Evolutionary conservation across 2,888 invertebrate species (phyloP).

Genomic region (Mesorhabditis sp.): DNA sequence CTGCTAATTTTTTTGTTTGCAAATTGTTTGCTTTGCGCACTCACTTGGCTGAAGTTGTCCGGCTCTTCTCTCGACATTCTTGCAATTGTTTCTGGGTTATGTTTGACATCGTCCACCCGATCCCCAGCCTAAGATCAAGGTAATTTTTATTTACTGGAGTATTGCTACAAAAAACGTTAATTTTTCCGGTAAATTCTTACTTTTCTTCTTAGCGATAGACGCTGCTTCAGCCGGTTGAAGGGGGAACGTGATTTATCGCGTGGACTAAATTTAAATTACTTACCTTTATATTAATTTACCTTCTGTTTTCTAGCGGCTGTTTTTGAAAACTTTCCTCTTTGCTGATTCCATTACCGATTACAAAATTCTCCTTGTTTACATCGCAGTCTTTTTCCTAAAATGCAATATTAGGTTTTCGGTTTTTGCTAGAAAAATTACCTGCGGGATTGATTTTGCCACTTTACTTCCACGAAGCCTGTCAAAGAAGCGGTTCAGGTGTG

Average conservation of each 20-base stretch:
- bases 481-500: conserved; percentile 6
- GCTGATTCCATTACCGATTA: background rate
- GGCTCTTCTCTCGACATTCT: too few species aligned
- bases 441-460: background rate
- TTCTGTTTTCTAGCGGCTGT: too few species aligned
- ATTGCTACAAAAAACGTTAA: background rate
- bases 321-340: too few species aligned
- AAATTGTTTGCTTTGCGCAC: too few species aligned
- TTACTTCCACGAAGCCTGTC: background rate
- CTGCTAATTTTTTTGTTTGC: background rate
- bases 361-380: background rate
- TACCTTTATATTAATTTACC: background rate
- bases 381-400: background rate
- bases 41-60: too few species aligned
- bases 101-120: too few species aligned
- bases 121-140: too few species aligned
- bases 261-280: background rate
- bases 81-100: too few species aligned
- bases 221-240: background rate
- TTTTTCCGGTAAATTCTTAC: background rate
- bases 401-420: background rate
- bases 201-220: background rate
- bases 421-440: too few species aligned
- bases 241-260: background rate
- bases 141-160: too few species aligned